Evolutionary conservation across 2,113 vertebrate species (phyloP), one percentile per base, ranked within the genome.

Genomic region (Hemiprocne comata): DNA sequence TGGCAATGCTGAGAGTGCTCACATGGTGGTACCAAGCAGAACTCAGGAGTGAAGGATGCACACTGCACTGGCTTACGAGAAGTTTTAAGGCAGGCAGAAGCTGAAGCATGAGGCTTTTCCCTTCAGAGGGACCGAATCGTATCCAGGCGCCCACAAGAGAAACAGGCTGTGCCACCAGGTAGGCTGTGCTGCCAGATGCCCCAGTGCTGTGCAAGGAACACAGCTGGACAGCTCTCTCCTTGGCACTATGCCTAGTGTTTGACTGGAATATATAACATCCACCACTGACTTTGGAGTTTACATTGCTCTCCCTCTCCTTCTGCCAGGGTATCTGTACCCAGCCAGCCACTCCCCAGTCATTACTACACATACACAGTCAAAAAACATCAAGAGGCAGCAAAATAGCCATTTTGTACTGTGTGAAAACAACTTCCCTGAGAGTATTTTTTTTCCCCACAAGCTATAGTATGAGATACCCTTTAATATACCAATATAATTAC

Each of bases 251-350:
- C 86, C 72, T 4, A 10, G 23, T 24, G 13, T 42, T 65, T 53
- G 46, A 79, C 60, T 71, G 85, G 89, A 95, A 93, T 58, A 70
- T 44, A 72, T 29, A 76, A 94, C 64, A 75, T 65, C 62, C 84
- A 10, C 36, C 85, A 60, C 91, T 50, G 88, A 60, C 87, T 96
- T 96, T 66, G 87, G 83, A 85, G 20, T 29, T 81, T 51, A 72
- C 33, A 8, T 53, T 26, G 42, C 51, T 72, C 74, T 50, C 57
- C 54, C 16, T 62, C 31, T 26, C 34, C 44, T 87, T 70, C 77
- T 93, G 85, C 69, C 78, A 65, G 1, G 38, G 16, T 20, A 40
- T 54, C 62, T 42, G 8, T 3, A 38, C 6, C 36, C 55, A 57
- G 42, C 9, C 64, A 66, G 48, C 7, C 70, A 53, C 11, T 4